These are phyloP conservation scores for Rattus rattus DNA, from an alignment of 2,113 vertebrate genomes.

Conservation along the genomic window DNA sequence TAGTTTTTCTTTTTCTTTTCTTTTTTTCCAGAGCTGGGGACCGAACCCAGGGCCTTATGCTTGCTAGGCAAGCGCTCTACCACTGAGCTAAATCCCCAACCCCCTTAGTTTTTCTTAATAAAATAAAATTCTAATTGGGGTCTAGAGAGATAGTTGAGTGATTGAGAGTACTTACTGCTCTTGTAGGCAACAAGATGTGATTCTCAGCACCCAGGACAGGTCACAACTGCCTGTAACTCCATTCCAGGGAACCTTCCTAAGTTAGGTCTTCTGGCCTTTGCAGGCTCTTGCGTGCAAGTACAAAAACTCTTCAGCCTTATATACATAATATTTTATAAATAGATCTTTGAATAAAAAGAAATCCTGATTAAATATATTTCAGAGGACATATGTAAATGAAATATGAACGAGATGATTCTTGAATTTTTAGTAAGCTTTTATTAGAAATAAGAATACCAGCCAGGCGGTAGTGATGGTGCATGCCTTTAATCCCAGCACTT, in stretches of 20 bases:
- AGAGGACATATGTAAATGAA: background rate
- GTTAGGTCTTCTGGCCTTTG: background rate
- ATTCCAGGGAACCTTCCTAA: background rate
- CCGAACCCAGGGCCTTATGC: too few species aligned
- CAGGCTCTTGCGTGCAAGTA: background rate
- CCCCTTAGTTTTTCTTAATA: background rate
- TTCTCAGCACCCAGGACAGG: background rate
- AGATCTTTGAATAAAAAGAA: background rate
- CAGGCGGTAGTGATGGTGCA: background rate
- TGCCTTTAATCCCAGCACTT: background rate
- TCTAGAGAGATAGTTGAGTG: background rate
- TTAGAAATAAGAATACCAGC: conserved; percentile 31
- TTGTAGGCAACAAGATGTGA: background rate
- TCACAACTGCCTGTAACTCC: background rate
- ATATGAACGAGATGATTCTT: conserved; percentile 30
- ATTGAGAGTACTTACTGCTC: background rate
- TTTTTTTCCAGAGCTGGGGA: too few species aligned
- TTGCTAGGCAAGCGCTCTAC: too few species aligned
- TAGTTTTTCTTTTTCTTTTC: background rate
- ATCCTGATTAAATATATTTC: conserved; percentile 1
- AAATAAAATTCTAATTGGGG: conserved; percentile 14
- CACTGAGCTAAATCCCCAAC: too few species aligned
- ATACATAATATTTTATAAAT: background rate
- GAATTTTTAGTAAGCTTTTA: conserved; percentile 32
- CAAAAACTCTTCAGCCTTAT: background rate